phyloP scores from a whole-genome alignment of 2,888 invertebrate species.

The Autographa gamma region DNA sequence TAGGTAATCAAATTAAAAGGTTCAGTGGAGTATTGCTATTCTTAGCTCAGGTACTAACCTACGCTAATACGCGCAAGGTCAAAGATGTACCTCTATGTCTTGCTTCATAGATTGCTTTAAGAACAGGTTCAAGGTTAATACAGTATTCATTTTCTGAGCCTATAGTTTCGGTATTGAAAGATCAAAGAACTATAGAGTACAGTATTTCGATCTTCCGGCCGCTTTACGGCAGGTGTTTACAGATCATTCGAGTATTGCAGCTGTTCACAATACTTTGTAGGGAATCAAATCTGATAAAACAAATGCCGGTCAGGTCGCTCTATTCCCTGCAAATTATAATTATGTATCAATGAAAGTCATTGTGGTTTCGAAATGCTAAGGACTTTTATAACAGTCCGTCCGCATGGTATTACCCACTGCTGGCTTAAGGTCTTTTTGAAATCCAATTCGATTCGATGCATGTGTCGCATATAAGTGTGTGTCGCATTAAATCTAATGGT shows the following conservation, averaged over 20 bases:
- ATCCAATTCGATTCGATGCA: not conserved
- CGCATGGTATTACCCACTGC: not conserved
- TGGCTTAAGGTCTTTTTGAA: not conserved
- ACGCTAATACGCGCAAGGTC: constrained; percentile 4
- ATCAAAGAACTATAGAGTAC: not conserved
- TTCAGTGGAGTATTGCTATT: constrained; percentile 4
- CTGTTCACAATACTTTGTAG: not conserved
- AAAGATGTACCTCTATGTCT: not conserved
- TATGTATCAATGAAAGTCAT: too few species aligned
- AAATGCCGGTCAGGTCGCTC: not conserved
- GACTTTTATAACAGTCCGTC: too few species aligned
- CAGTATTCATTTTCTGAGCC: not conserved
- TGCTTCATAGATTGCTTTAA: not conserved
- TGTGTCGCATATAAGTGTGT: not conserved
- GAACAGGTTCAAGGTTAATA: not conserved
- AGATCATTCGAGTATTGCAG: not conserved
- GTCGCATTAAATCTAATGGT: not conserved
- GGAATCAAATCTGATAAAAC: not conserved
- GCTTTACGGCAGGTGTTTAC: not conserved
- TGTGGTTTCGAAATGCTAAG: too few species aligned
- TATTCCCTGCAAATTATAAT: too few species aligned
- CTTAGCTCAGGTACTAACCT: constrained; percentile 1
- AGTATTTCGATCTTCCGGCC: not conserved
- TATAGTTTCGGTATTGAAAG: not conserved
- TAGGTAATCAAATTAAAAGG: constrained; percentile 4